These are phyloP conservation scores for Pempheris klunzingeri DNA, from an alignment of 2,797 vertebrate genomes.

Conservation along the genomic window DNA sequence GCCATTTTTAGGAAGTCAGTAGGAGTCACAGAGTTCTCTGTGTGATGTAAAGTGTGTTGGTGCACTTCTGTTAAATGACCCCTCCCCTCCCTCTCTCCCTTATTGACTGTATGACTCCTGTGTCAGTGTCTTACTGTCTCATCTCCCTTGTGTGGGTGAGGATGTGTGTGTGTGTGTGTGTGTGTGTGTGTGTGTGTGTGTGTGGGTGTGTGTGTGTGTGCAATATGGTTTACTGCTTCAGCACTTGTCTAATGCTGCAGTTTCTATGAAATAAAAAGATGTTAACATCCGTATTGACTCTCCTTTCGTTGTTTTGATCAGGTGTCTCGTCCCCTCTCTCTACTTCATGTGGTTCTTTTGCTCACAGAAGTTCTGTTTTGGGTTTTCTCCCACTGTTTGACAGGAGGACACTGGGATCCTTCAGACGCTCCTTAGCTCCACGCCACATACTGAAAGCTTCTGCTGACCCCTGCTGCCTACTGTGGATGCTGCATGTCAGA, in stretches of 20 bases:
- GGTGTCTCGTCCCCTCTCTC: too few species aligned
- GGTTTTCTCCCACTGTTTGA: neutral
- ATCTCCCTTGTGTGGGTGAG: too few species aligned
- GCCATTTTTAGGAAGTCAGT: conserved; percentile 34
- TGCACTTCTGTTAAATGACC: conserved; percentile 1
- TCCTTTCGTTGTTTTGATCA: neutral
- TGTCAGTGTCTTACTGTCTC: conserved; percentile 31
- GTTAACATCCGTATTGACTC: conserved; percentile 21
- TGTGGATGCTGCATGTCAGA: neutral
- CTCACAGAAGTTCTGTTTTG: neutral
- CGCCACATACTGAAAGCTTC: neutral
- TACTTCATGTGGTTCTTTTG: neutral
- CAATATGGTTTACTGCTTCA: conserved; percentile 49
- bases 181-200: neutral
- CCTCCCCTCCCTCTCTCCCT: neutral
- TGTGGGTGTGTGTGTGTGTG: neutral
- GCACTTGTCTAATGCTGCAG: conserved; percentile 57
- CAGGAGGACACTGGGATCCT: neutral
- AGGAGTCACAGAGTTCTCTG: conserved; percentile 16
- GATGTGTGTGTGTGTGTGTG: too few species aligned
- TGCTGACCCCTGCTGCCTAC: conserved; percentile 64
- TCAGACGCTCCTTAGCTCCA: neutral
- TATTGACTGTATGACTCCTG: conserved; percentile 20
- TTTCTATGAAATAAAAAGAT: conserved; percentile 59
- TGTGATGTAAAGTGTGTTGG: conserved; percentile 23